phyloP scores from a whole-genome alignment of 2,888 invertebrate species.

The Lithophane socia region DNA sequence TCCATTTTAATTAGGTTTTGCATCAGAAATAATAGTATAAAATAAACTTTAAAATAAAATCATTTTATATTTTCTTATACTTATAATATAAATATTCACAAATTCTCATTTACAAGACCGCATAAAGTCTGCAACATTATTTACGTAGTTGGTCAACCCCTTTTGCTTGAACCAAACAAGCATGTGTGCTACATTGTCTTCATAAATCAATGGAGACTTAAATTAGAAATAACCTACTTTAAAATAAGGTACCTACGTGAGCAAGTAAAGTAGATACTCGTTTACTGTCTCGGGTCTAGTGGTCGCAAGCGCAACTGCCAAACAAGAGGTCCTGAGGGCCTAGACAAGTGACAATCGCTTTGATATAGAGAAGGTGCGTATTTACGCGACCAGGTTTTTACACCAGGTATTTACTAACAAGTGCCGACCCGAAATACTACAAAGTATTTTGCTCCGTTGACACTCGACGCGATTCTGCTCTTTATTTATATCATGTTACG shows the following conservation, averaged over 20 bases:
- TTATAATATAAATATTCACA: conserved; percentile 13
- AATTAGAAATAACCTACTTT: conserved; percentile 19
- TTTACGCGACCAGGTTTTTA: too few relatives aligned
- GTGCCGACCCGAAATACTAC: too few relatives aligned
- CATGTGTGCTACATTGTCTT: neutral
- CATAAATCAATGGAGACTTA: conserved; percentile 35
- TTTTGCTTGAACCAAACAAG: neutral
- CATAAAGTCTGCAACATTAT: conserved; percentile 14
- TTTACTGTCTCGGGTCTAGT: neutral
- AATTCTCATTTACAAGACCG: conserved; percentile 8
- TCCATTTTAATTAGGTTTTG: neutral
- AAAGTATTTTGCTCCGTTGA: too few relatives aligned
- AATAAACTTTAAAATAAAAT: neutral
- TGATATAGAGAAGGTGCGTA: too few relatives aligned
- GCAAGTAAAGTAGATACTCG: neutral
- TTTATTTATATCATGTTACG: too few relatives aligned
- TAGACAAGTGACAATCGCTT: too few relatives aligned
- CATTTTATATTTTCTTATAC: neutral
- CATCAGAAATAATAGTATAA: neutral
- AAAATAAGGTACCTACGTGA: neutral
- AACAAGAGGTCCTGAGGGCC: neutral
- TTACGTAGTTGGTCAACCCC: conserved; percentile 2
- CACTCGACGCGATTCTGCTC: too few relatives aligned
- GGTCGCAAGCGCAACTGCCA: neutral
- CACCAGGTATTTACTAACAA: too few relatives aligned